Conservation (phyloP, 2,113 vertebrate genomes). For the Proterorhinus semilunaris region DNA sequence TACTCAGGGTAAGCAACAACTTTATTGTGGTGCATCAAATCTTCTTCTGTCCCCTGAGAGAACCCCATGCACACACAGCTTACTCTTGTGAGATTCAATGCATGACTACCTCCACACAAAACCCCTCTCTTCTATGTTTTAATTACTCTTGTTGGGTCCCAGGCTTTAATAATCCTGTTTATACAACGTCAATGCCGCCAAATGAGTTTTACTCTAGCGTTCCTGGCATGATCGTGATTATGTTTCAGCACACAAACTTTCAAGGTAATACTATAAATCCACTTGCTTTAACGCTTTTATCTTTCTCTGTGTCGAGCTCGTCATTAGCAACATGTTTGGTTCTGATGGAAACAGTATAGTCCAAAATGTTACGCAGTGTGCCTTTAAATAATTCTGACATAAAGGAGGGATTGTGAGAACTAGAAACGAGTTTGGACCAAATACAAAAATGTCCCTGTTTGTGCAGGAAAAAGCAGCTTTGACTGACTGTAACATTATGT, state of each 20-base stretch:
- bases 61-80: conserved; percentile 13
- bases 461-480: too few relatives aligned
- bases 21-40: conserved; percentile 25
- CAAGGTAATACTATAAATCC: conserved; percentile 1
- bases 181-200: not conserved
- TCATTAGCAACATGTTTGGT: too few relatives aligned
- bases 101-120: conserved; percentile 43
- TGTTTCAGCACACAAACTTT: conserved; percentile 9
- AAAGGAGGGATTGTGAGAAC: too few relatives aligned
- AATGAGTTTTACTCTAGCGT: conserved; percentile 14
- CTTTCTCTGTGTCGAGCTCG: too few relatives aligned
- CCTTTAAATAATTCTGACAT: too few relatives aligned
- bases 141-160: conserved; percentile 50
- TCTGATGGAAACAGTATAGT: too few relatives aligned
- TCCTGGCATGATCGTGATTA: conserved; percentile 13
- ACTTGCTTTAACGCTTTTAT: not conserved
- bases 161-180: conserved; percentile 22
- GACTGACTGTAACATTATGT: not conserved
- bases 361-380: too few relatives aligned
- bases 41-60: conserved; percentile 25
- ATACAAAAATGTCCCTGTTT: too few relatives aligned
- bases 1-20: conserved; percentile 35
- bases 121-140: conserved; percentile 45
- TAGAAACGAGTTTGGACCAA: too few relatives aligned
- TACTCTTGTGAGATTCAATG: conserved; percentile 41